Evolutionary conservation across 2,888 invertebrate species (phyloP), one percentile per base, ranked within the genome.

Genomic region (Drosophila austrosaltans): DNA sequence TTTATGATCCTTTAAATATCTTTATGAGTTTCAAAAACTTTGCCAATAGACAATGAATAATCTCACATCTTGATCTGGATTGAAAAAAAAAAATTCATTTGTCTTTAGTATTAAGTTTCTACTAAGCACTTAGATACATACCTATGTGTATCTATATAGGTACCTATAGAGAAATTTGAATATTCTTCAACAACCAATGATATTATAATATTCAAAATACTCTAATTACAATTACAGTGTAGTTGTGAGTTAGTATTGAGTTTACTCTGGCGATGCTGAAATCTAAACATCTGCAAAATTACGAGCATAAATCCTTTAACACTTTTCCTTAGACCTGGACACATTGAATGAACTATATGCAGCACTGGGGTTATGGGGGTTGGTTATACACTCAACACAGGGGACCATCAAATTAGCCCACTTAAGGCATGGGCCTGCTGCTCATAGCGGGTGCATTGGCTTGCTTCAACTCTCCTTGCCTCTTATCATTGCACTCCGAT

Each of bases 221-320:
- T 10, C 32, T 16, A 32, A 6, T 30, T 57, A 0, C 16, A 16
- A 16, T 32, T 4, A 6, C 57, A 57, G 57, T 57, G 57, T 57
- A 39, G 30, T 12, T 42, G 28, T 40, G 36, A 3, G 40, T 75
- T 58, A 39, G 2, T n/a, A 16, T 48, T 28, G 20, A 57, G 54
- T 66, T 60, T 48, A 60, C 32, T 54, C 61, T 53, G 54, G 58
- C n/a, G 64, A 77, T 72, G 63, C 70, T 72, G 61, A 89, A 89
- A 89, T 86, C 89, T 78, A 89, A 89, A 90, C 89, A 89, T 89
- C 89, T 89, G 89, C 89, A 83, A 90, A 90, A 89, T 90, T 90
- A 87, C 80, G 82, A 79, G 82, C 83, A 88, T 90, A 90, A 90
- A 90, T 90, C 90, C 89, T 83, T 90, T 90, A 83, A 89, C 89